These are phyloP conservation scores for Denticeps clupeoides DNA, from an alignment of 2,797 vertebrate genomes.

Conservation along the genomic window DNA sequence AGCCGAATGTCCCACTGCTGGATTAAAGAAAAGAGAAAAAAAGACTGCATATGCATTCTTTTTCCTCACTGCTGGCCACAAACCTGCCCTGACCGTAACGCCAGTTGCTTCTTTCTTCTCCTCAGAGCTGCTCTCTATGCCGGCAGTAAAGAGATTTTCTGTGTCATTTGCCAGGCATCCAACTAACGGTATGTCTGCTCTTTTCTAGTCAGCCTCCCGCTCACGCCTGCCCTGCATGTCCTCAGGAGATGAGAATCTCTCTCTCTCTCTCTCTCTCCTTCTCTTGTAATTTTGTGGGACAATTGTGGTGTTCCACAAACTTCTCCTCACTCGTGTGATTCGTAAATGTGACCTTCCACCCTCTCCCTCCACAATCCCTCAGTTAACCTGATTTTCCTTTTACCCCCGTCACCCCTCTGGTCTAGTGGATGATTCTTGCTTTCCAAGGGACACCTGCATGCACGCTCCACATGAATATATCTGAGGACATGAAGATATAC, in stretches of 20 bases:
- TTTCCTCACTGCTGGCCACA: no score
- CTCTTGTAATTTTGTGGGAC: neutral
- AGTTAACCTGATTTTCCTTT: slow-evolving; percentile 36
- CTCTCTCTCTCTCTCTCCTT: slow-evolving; percentile 34
- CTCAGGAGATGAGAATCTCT: slow-evolving; percentile 43
- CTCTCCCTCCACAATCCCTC: slow-evolving; percentile 20
- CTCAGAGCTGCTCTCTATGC: slow-evolving; percentile 99
- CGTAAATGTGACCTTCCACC: slow-evolving; percentile 9
- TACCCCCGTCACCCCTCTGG: slow-evolving; percentile 21
- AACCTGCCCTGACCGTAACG: slow-evolving; percentile 62
- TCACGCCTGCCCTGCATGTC: slow-evolving; percentile 63
- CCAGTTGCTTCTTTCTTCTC: slow-evolving; percentile 83
- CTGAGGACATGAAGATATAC: slow-evolving; percentile 13
- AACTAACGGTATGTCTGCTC: slow-evolving; percentile 98
- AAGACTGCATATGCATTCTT: neutral
- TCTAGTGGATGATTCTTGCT: slow-evolving; percentile 8
- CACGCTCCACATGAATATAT: slow-evolving; percentile 22
- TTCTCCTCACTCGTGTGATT: slow-evolving; percentile 6
- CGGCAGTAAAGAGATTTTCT: slow-evolving; percentile 99
- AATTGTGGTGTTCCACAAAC: slow-evolving; percentile 2
- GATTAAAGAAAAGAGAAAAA: neutral
- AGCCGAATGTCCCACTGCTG: no score
- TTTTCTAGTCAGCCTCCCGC: slow-evolving; percentile 57
- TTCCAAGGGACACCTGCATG: slow-evolving; percentile 29
- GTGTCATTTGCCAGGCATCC: slow-evolving; percentile 99